A percentile compares a stretch with the other conserved stretches of the same genome.
Evolutionary conservation across 2,888 invertebrate genomes (phyloP).

Genomic region (Sabatieria punctata): DNA sequence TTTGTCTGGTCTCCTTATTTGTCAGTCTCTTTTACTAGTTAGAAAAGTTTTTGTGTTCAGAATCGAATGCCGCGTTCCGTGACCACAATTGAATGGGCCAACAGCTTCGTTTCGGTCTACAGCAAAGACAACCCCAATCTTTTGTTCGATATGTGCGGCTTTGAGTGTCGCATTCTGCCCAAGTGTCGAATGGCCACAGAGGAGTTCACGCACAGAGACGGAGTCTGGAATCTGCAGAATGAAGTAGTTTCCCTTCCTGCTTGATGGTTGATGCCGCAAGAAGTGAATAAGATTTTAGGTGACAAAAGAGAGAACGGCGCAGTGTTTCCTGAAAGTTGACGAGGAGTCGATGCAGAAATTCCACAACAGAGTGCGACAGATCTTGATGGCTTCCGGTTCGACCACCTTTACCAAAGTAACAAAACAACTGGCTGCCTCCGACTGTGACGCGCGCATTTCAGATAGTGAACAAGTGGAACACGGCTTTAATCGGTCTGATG

Average conservation of each 20-base stretch:
- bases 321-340: constrained; percentile 93
- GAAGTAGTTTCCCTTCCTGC: constrained; percentile 43
- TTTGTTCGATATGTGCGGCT: constrained; percentile 96
- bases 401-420: constrained; percentile 86
- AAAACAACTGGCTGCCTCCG: not conserved
- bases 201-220: constrained; percentile 87
- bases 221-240: constrained; percentile 99
- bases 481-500: constrained; percentile 95
- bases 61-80: constrained; percentile 91
- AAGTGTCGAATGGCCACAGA: constrained; percentile 53
- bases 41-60: constrained; percentile 15
- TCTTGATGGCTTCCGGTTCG: constrained; percentile 98
- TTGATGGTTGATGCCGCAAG: not conserved
- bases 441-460: constrained; percentile 22
- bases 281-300: constrained; percentile 34
- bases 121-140: constrained; percentile 98
- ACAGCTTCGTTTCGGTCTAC: constrained; percentile 95
- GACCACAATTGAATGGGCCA: constrained; percentile 97
- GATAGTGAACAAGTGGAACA: constrained; percentile 99
- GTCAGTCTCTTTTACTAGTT: no score
- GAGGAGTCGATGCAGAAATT: constrained; percentile 92
- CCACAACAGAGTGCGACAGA: constrained; percentile 96
- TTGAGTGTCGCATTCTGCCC: constrained; percentile 93
- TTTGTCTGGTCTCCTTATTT: no score
- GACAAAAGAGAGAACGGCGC: constrained; percentile 94